Conservation (phyloP, 2,113 vertebrate genomes). For the Cranoglanis bouderius region DNA sequence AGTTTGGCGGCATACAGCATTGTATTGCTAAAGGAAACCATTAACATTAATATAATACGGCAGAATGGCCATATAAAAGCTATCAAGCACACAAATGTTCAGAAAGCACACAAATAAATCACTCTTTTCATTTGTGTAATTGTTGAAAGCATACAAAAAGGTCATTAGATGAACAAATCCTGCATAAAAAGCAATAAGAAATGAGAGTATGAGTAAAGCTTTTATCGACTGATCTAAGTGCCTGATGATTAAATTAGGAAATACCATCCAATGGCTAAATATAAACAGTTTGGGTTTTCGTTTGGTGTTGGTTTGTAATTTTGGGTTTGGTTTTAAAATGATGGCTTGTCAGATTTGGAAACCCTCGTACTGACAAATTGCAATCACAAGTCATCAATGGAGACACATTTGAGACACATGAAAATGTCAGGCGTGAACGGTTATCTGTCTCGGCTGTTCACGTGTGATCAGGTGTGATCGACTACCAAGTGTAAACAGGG, state of each 20-base stretch:
- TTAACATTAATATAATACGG: background rate
- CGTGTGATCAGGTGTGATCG: no score
- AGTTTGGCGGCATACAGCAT: background rate
- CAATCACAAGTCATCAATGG: background rate
- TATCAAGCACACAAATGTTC: background rate
- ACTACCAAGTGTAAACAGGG: background rate
- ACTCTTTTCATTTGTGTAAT: background rate
- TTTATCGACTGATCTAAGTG: background rate
- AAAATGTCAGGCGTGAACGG: background rate
- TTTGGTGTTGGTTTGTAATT: background rate
- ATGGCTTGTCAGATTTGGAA: background rate
- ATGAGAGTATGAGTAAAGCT: background rate
- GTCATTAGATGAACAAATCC: background rate
- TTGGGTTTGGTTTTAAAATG: background rate
- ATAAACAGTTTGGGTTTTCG: background rate
- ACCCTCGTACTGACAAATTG: background rate
- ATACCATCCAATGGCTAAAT: background rate
- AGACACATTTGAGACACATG: background rate
- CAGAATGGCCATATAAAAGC: background rate
- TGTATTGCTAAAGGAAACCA: background rate
- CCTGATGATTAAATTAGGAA: background rate
- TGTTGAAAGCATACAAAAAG: background rate
- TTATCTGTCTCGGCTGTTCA: background rate
- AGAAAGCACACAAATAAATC: background rate
- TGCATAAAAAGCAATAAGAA: background rate